phyloP scores from a whole-genome alignment of 2,888 invertebrate genomes.

The Timandra comae region DNA sequence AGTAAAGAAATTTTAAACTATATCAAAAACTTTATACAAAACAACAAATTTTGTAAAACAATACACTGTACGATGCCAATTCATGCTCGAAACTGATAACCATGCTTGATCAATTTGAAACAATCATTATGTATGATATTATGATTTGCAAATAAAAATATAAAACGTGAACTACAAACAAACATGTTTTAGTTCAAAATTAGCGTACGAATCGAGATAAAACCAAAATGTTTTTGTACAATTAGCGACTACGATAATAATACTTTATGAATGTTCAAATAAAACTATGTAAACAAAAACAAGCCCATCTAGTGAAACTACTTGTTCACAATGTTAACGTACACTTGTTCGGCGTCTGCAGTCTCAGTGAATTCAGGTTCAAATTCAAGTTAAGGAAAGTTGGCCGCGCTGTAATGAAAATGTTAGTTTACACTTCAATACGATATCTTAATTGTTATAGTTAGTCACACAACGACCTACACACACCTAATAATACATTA shows the following conservation, averaged over 20 bases:
- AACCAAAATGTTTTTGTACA: too few species aligned
- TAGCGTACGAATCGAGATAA: slow-evolving; percentile 23
- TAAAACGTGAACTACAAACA: slow-evolving; percentile 10
- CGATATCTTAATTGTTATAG: too few species aligned
- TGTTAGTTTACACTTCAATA: slow-evolving; percentile 24
- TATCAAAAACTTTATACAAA: too few species aligned
- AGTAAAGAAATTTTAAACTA: too few species aligned
- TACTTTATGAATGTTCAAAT: slow-evolving; percentile 18
- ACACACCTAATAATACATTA: too few species aligned
- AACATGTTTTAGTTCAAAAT: slow-evolving; percentile 7
- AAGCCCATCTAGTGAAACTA: slow-evolving; percentile 69
- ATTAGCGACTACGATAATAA: slow-evolving; percentile 29
- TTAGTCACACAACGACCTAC: slow-evolving; percentile 10
- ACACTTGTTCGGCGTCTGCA: slow-evolving; percentile 93
- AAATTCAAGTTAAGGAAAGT: slow-evolving; percentile 98
- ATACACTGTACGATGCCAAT: slow-evolving; percentile 1
- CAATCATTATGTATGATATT: background rate
- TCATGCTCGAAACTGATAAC: slow-evolving; percentile 1
- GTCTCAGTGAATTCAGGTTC: slow-evolving; percentile 93
- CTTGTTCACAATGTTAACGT: slow-evolving; percentile 76
- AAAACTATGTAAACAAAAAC: slow-evolving; percentile 34
- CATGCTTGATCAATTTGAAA: slow-evolving; percentile 8
- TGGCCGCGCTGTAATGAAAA: slow-evolving; percentile 93
- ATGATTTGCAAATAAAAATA: slow-evolving; percentile 18
- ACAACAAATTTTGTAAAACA: background rate